phyloP scores from a whole-genome alignment of 2,888 invertebrate genomes.

The Tinea semifulvella region DNA sequence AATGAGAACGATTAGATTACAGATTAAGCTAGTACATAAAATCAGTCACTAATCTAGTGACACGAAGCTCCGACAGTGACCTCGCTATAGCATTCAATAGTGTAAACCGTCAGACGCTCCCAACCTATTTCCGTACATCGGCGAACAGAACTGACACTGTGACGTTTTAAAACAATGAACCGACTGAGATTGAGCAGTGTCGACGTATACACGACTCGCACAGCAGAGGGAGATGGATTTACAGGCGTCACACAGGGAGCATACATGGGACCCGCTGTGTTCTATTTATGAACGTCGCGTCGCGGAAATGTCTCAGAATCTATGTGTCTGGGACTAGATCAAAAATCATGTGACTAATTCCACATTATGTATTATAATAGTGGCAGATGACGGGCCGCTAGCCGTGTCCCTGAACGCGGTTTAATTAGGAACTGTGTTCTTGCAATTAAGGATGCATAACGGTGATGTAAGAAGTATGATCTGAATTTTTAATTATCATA shows the following conservation, averaged over 20 bases:
- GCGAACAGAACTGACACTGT: constrained; percentile 51
- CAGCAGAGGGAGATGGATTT: constrained; percentile 44
- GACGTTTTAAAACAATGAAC: constrained; percentile 60
- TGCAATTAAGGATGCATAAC: background rate
- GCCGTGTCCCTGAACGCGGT: background rate
- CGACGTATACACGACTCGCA: constrained; percentile 39
- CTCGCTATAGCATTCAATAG: constrained; percentile 55
- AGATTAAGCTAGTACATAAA: background rate
- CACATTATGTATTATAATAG: constrained; percentile 14
- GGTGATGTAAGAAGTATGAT: background rate
- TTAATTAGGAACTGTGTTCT: background rate
- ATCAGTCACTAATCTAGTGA: constrained; percentile 18
- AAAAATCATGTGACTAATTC: constrained; percentile 63
- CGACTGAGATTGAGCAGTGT: constrained; percentile 47
- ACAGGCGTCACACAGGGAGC: constrained; percentile 55
- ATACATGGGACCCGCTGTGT: constrained; percentile 58
- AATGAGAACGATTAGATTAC: no score
- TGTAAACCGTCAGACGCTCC: constrained; percentile 55
- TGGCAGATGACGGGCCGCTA: background rate
- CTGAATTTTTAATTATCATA: background rate
- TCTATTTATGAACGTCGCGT: constrained; percentile 62
- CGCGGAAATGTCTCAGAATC: constrained; percentile 62
- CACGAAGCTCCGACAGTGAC: constrained; percentile 54
- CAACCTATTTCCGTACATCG: constrained; percentile 62
- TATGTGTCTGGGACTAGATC: constrained; percentile 60